Evolutionary conservation across 2,888 invertebrate genomes (phyloP), one percentile per base, ranked within the genome.

Genomic region (Ophion costatus): DNA sequence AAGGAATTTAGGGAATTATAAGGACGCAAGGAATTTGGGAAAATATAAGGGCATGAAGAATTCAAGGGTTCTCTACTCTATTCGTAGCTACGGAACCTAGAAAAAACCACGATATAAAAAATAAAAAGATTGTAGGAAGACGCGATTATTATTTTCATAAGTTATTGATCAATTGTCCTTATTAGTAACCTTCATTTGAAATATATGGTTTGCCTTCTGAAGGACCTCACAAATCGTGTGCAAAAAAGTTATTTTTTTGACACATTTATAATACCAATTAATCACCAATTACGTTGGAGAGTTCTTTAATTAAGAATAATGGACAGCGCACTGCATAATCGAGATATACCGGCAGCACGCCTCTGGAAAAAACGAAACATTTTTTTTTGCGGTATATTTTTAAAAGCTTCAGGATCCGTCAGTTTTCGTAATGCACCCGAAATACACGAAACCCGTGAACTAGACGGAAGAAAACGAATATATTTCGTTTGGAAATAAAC

Each of bases 281-380:
- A 66, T 66, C 38, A n/a, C 5, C n/a, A 66, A 66, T 66, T 66
- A 38, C 17, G 38, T 38, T n/a, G 20, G n/a, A 14, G 38, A 66
- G 17, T 0, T 38, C 9, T 3, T 42, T 66, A 66, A 66, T 66
- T n/a, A 42, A 66, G 38, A 66, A 38, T n/a, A 14, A 66, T 66
- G 33, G 33, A n/a, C 6, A 38, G 66, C 66, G 17, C 17, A 51
- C 51, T 14, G 51, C 20, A n/a, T 42, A 66, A 66, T 66, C n/a
- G 10, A 33, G 66, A 66, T 38, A 66, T n/a, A 66, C 33, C n/a
- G 66, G 17, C n/a, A n/a, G 10, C 38, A 38, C 59, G n/a, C n/a
- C 6, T 11, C n/a, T 20, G 33, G 29, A n/a, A 38, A 42, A 38
- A n/a, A 66, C n/a, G 22, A 59, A 59, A 59, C 7, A 20, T 59